Percentiles rank a stretch among this genome's conserved stretches.
Evolutionary conservation across 1,140 invertebrate genomes (phyloP).

Genomic region (Nixonia krombeini): DNA sequence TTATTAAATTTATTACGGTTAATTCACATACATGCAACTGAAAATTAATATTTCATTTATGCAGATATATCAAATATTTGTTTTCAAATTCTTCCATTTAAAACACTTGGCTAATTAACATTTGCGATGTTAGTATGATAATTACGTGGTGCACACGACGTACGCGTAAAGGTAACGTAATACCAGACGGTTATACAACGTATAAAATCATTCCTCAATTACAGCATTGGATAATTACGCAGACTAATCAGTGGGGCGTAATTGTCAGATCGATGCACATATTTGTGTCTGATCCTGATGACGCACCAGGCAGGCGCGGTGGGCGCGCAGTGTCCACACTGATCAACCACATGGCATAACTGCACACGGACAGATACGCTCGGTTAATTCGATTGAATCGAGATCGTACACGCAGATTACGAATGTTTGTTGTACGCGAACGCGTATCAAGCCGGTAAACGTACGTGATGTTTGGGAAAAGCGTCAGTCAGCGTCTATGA

Average conservation of each 20-base stretch:
- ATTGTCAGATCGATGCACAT: constrained; percentile 56
- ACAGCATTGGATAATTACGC: not conserved
- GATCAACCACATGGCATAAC: constrained; percentile 50
- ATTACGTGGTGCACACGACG: no score
- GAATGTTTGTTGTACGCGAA: constrained; percentile 8
- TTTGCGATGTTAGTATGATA: no score
- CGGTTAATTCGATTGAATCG: constrained; percentile 9
- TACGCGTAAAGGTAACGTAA: no score
- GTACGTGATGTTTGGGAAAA: not conserved
- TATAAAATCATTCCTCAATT: not conserved
- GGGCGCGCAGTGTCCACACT: constrained; percentile 53
- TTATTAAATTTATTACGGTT: no score
- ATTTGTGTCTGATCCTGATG: constrained; percentile 45
- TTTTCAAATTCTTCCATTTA: no score
- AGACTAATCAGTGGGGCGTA: constrained; percentile 20
- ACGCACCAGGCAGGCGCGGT: constrained; percentile 6
- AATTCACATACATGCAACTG: no score
- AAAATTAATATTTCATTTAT: no score
- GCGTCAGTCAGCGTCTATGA: no score
- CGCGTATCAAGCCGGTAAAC: not conserved
- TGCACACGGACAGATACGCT: constrained; percentile 1
- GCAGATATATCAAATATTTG: no score
- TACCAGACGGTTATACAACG: not conserved
- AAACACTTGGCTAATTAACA: no score
- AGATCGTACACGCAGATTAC: constrained; percentile 29